Base-by-base conservation (phyloP, 2,888 invertebrate genomes). In the Notodonta ziczac region DNA sequence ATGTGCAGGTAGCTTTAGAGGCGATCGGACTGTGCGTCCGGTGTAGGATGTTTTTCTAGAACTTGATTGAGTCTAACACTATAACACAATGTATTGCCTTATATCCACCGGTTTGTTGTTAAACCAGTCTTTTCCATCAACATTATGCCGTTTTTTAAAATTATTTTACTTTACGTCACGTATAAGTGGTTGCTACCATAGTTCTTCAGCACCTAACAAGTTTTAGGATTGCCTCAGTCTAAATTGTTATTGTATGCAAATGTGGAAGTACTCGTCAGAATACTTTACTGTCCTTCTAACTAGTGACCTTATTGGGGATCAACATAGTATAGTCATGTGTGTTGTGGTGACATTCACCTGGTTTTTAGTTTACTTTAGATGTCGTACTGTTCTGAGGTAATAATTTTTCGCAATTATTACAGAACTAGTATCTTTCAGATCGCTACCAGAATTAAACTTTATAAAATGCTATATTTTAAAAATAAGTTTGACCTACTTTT, bases 31-130 rank as follows among this genome's bases (percentile, higher is more conserved):
- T 59, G 54, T 60, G 42, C 60, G 63, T 66, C 63, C 62, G 60
- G 68, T 24, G 24, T 64, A 58, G 59, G 42, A 68, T 59, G 64
- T 73, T 70, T 74, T 75, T 64, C 64, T 66, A 70, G 63, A 61
- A 52, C 61, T 58, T 63, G 62, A 73, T 75, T 63, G 66, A 64
- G 65, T 70, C 60, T 70, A 67, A 65, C 62, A 62, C 63, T 65
- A 65, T 60, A 68, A 71, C 63, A 70, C 62, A 74, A 70, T 65
- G 58, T 70, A 66, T 63, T 70, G 70, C 72, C 73, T 73, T 73
- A 70, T 75, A 67, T 64, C 63, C 73, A 59, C 65, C 58, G 59
- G 58, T 62, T 65, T 73, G 68, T 68, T 62, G 61, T 60, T 62
- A 42, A 68, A 73, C 73, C 63, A 61, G 68, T 70, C 53, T 56